phyloP scores from a whole-genome alignment of 2,888 invertebrate genomes.

The Cephus runcator region DNA sequence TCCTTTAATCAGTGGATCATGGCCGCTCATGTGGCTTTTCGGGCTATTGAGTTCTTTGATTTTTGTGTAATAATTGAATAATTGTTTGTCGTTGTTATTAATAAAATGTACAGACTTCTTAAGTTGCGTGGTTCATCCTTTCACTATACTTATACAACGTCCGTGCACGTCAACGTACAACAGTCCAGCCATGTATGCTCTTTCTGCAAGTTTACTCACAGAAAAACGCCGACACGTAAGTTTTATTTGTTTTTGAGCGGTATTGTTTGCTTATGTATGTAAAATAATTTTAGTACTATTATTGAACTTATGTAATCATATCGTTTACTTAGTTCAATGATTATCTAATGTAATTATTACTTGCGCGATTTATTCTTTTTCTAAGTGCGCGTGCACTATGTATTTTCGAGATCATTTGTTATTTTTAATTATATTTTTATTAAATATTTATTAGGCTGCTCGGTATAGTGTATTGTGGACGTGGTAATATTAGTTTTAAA shows the following conservation, averaged over 20 bases:
- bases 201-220: constrained; percentile 48
- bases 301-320: neutral
- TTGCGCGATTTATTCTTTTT: neutral
- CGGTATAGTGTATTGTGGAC: neutral
- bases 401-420: neutral
- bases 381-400: neutral
- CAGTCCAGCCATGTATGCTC: constrained; percentile 38
- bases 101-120: constrained; percentile 46
- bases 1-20: neutral
- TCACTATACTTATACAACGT: constrained; percentile 28
- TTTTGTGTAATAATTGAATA: neutral
- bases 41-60: neutral
- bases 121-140: constrained; percentile 25
- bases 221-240: constrained; percentile 38
- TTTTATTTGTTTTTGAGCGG: constrained; percentile 11
- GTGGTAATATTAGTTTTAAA: neutral
- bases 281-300: neutral
- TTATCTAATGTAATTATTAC: neutral
- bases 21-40: neutral
- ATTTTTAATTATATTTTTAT: neutral
- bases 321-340: neutral
- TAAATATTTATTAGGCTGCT: neutral
- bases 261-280: neutral
- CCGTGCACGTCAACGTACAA: constrained; percentile 28
- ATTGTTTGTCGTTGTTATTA: neutral